phyloP scores from a whole-genome alignment of 1,140 invertebrate genomes.

The Neuroterus valhalla region DNA sequence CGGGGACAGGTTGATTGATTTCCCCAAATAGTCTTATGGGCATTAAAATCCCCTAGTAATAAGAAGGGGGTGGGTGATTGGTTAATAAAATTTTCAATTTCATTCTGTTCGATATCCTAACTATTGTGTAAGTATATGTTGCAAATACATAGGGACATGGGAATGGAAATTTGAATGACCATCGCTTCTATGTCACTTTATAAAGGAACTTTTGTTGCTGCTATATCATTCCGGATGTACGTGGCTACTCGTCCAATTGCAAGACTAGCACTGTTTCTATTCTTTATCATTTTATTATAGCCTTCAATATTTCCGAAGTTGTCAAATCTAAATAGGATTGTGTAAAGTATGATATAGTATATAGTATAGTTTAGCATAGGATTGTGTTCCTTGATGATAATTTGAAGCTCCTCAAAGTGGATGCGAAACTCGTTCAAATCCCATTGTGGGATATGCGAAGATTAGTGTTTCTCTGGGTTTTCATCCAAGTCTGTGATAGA shows the following conservation, averaged over 20 bases:
- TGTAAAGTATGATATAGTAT: no score
- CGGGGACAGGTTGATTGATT: background rate
- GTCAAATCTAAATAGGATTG: background rate
- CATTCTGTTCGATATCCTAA: background rate
- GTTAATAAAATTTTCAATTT: background rate
- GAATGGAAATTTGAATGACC: background rate
- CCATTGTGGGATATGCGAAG: no score
- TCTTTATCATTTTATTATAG: background rate
- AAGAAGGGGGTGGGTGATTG: background rate
- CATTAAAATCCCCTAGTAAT: background rate
- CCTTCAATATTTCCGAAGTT: background rate
- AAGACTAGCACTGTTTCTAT: background rate
- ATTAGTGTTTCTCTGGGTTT: no score
- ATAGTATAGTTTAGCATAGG: no score
- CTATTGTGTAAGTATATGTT: background rate
- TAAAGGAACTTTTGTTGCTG: background rate
- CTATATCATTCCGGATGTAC: background rate
- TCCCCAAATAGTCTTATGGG: background rate
- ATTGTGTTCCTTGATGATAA: no score
- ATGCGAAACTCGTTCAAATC: no score
- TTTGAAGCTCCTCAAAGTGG: no score
- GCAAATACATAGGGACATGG: background rate
- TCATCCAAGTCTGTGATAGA: no score
- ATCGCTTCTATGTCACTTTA: background rate
- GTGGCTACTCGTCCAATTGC: background rate